Conservation (phyloP, 2,113 vertebrate genomes). For the Bungarus multicinctus region DNA sequence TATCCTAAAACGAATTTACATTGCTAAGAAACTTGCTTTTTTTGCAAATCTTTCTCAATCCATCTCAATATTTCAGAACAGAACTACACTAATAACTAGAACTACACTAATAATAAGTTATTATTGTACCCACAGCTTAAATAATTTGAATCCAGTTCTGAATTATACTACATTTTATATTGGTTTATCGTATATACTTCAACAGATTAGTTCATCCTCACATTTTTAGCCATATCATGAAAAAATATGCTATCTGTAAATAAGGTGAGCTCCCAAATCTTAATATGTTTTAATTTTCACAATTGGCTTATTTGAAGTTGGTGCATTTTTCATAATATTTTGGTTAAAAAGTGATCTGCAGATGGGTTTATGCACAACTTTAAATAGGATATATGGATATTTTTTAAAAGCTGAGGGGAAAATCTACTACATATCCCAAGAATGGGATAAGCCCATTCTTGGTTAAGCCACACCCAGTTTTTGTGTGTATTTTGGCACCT, state of each 20-base stretch:
- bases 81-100: neutral
- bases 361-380: neutral
- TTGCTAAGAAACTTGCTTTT: neutral
- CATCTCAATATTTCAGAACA: neutral
- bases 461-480: neutral
- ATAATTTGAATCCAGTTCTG: neutral
- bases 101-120: neutral
- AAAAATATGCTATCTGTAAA: neutral
- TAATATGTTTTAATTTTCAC: neutral
- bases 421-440: neutral
- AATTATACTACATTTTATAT: neutral
- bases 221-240: neutral
- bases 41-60: neutral
- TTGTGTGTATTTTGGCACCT: neutral
- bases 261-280: neutral
- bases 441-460: neutral
- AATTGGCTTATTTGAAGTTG: neutral
- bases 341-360: neutral
- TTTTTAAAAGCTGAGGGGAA: neutral
- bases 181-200: neutral
- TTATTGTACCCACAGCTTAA: neutral
- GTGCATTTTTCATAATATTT: neutral
- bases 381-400: neutral
- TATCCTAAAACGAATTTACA: neutral
- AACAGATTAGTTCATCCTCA: neutral